These are phyloP conservation scores for Aphis gossypii DNA, from an alignment of 1,140 invertebrate genomes.

Conservation along the genomic window DNA sequence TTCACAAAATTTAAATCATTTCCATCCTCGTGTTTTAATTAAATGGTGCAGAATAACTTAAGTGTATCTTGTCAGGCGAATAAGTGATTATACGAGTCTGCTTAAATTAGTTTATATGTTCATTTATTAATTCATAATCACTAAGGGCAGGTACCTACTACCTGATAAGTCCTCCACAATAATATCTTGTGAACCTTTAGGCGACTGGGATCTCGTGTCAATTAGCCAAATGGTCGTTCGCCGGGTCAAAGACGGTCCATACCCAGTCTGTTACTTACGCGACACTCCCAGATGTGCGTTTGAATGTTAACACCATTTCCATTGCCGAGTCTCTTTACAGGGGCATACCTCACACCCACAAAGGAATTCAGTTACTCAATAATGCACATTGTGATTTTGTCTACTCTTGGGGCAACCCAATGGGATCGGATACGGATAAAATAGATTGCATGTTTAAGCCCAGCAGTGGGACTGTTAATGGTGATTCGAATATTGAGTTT, in stretches of 20 bases:
- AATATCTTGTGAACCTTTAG: background rate
- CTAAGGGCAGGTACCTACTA: background rate
- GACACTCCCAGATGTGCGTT: background rate
- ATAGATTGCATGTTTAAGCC: conserved; percentile 1
- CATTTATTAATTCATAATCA: background rate
- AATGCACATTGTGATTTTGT: conserved; percentile 4
- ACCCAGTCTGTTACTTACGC: background rate
- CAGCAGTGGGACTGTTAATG: background rate
- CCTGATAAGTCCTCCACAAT: background rate
- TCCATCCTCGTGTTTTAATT: background rate
- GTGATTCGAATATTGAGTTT: background rate
- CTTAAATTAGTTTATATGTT: background rate
- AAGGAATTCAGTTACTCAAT: conserved; percentile 23
- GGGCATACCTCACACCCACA: background rate
- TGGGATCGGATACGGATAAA: background rate
- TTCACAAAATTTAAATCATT: background rate
- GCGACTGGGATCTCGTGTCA: conserved; percentile 21
- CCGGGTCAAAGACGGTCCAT: background rate
- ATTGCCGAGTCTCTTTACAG: background rate
- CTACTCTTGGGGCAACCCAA: conserved; percentile 39
- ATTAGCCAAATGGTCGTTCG: conserved; percentile 30
- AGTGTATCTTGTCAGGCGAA: background rate
- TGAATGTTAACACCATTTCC: conserved; percentile 10
- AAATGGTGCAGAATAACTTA: background rate
- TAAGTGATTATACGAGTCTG: background rate